Conservation (phyloP, 2,797 vertebrate genomes). For the Eurystomus glaucurus region DNA sequence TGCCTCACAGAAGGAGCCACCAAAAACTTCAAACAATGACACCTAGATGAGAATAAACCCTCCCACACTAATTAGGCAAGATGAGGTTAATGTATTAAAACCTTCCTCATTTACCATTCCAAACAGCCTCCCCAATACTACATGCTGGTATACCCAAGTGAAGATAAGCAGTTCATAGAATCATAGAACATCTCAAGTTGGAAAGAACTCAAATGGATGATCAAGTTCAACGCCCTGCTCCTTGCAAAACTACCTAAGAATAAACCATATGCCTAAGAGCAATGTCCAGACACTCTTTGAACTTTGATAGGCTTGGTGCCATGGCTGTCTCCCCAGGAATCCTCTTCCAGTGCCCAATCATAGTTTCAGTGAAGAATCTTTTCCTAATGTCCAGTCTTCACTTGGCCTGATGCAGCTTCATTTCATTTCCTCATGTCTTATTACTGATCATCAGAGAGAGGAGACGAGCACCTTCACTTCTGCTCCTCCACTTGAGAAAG, state of each 20-base stretch:
- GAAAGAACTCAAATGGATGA: no score
- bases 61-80: neutral
- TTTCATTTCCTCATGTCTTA: neutral
- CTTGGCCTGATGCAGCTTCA: neutral
- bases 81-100: neutral
- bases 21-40: neutral
- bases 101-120: neutral
- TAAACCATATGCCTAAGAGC: no score
- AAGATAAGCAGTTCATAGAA: neutral
- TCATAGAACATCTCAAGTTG: no score
- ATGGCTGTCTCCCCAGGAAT: neutral
- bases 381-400: neutral
- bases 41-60: neutral
- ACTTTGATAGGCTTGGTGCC: no score
- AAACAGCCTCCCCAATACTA: neutral
- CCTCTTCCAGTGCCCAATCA: neutral
- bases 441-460: neutral
- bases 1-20: neutral
- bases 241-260: no score
- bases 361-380: neutral
- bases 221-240: no score
- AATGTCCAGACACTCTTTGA: no score
- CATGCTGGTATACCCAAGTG: neutral
- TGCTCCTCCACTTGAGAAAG: neutral
- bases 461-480: neutral